Evolutionary conservation across 2,113 vertebrate genomes (phyloP), one percentile per base, ranked within the genome.

Genomic region (Eudyptes chrysolophus): DNA sequence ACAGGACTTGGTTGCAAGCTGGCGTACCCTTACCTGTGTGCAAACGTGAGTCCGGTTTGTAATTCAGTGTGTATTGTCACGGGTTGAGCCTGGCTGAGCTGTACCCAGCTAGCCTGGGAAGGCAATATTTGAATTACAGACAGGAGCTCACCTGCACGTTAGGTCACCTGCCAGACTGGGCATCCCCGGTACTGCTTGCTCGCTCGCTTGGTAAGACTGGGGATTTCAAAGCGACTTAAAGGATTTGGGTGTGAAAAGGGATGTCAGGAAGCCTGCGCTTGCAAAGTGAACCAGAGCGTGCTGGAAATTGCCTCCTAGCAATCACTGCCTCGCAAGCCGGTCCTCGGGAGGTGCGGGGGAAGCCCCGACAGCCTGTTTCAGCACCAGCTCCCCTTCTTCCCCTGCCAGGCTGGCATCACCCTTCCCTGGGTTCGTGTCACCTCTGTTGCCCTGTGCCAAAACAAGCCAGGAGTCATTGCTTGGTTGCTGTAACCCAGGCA

Each of bases 291-390:
- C 26, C 2, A 2, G 27, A 21, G 27, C 1, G 4, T 15, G 72
- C 7, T 74, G 69, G 90, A 18, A 92, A 87, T 32, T 21, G 8
- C 68, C 87, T 77, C 12, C 2, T 2, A 24, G 48, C 61, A 12
- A 2, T 34, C 0, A 0, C 57, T 40, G 66, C 51, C n/a, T 86
- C 30, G 27, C 38, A 8, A 4, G 24, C 2, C 1, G 87, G 51
- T 7, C 6, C 6, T 38, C 1, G 1, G 54, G 21, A 79, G 48
- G 62, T 49, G 77, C 49, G 3, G 5, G 74, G 57, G 29, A 34
- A 76, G 42, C 52, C 40, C 26, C 2, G 2, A 11, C 27, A 54
- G 32, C 24, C 85, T 34, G 9, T 57, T 76, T 7, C 15, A 44
- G 65, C 57, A 15, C 26, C 71, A 66, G 21, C 54, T 64, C 4